Evolutionary conservation across 2,888 invertebrate genomes (phyloP).

Genomic region (Cheilosia impressa): DNA sequence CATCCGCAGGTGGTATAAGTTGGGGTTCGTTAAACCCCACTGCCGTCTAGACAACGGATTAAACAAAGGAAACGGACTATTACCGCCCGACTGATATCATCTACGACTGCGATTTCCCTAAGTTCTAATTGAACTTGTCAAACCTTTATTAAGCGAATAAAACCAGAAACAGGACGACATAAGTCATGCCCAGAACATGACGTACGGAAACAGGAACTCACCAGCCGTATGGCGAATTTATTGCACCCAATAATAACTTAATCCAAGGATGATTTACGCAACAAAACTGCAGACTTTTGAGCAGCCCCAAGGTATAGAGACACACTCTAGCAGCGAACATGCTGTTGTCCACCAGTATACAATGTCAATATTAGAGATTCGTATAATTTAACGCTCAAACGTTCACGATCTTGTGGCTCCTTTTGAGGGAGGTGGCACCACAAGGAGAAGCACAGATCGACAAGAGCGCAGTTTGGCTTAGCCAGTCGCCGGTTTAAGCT

Average conservation of each 20-base stretch:
- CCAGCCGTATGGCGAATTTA: conserved; percentile 29
- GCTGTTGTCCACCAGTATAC: conserved; percentile 15
- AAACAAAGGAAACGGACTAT: no score
- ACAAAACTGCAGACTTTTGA: conserved; percentile 22
- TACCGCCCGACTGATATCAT: no score
- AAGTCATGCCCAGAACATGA: conserved; percentile 5
- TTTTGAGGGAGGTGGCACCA: conserved; percentile 18
- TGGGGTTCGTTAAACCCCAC: no score
- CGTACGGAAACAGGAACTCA: neutral
- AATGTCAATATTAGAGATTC: conserved; percentile 61
- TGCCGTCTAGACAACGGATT: no score
- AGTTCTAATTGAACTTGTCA: conserved; percentile 19
- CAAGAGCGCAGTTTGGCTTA: conserved; percentile 15
- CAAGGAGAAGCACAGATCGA: conserved; percentile 34
- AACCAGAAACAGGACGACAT: conserved; percentile 18
- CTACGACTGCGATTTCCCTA: neutral
- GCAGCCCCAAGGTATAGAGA: conserved; percentile 8
- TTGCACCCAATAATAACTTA: conserved; percentile 55
- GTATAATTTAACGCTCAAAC: conserved; percentile 39
- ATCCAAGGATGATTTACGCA: conserved; percentile 61
- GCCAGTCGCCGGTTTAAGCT: conserved; percentile 21
- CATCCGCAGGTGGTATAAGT: no score
- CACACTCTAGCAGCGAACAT: conserved; percentile 2
- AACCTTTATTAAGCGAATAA: conserved; percentile 6
- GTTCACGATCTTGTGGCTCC: conserved; percentile 39